Evolutionary conservation across 2,113 vertebrate species (phyloP).

Genomic region (Brachirus orientalis): DNA sequence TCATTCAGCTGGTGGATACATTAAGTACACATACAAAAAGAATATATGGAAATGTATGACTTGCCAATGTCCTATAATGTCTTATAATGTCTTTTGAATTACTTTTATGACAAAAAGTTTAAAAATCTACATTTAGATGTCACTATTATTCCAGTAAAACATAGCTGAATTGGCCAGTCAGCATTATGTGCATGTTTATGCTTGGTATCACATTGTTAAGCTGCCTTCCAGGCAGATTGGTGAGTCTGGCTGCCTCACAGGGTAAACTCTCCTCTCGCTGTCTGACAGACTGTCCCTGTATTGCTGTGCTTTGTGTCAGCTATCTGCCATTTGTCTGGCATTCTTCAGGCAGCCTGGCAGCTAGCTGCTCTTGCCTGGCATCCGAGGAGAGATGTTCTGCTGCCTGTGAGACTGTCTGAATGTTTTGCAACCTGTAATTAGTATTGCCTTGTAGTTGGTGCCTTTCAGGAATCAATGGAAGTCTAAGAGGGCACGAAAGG

Average conservation of each 20-base stretch:
- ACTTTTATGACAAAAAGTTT: not conserved
- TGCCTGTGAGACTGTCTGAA: slow-evolving; percentile 47
- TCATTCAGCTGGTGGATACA: not conserved
- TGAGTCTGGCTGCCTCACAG: slow-evolving; percentile 32
- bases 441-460: slow-evolving; percentile 40
- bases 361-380: slow-evolving; percentile 40
- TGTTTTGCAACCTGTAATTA: slow-evolving; percentile 63
- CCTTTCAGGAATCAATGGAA: slow-evolving; percentile 47
- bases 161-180: slow-evolving; percentile 2
- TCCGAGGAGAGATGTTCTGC: slow-evolving; percentile 34
- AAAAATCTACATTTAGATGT: not conserved
- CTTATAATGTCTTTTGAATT: too few relatives aligned
- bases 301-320: slow-evolving; percentile 54
- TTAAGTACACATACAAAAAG: slow-evolving; percentile 22
- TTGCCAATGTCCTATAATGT: not conserved
- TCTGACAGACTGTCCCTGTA: slow-evolving; percentile 57
- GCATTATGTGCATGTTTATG: slow-evolving; percentile 1
- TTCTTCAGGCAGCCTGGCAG: slow-evolving; percentile 55
- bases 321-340: slow-evolving; percentile 59
- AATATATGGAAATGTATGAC: not conserved
- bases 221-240: slow-evolving; percentile 34
- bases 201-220: slow-evolving; percentile 12
- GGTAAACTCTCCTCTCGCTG: slow-evolving; percentile 45
- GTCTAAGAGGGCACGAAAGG: slow-evolving; percentile 18
- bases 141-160: not conserved